Conservation (phyloP, 1,140 invertebrate genomes). For the Sitobion miscanthi region DNA sequence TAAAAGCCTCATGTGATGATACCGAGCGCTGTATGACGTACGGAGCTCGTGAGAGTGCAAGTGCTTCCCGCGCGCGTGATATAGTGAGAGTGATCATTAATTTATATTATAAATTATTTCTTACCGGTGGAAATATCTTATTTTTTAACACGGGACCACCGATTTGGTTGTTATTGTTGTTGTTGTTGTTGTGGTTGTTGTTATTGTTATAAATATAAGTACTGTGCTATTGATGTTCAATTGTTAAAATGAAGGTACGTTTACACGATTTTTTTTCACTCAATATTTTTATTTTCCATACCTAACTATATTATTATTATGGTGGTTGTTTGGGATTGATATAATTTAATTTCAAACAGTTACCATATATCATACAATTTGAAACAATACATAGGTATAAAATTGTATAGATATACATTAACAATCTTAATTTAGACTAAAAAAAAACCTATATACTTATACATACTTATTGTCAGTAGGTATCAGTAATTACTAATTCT, state of each 20-base stretch:
- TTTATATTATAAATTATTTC: neutral
- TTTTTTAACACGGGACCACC: neutral
- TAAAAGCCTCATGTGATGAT: constrained; percentile 49
- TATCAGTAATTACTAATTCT: neutral
- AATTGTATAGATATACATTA: neutral
- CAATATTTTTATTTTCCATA: neutral
- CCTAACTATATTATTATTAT: neutral
- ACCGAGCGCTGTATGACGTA: constrained; percentile 11
- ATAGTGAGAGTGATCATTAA: constrained; percentile 27
- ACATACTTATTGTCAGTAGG: neutral
- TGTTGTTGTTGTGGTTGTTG: neutral
- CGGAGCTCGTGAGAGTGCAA: constrained; percentile 45
- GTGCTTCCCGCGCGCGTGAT: neutral
- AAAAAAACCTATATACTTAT: neutral
- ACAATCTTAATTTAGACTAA: neutral
- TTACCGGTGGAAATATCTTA: neutral
- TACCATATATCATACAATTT: neutral
- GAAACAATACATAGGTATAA: neutral
- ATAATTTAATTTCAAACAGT: neutral
- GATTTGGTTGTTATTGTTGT: neutral
- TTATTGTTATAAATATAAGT: neutral
- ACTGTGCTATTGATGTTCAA: neutral
- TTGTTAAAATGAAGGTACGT: neutral
- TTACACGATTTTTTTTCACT: neutral
- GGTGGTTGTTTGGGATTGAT: neutral